Percentiles rank a stretch among this genome's conserved stretches.
Evolutionary conservation across 2,888 invertebrate species (phyloP).

Genomic region (Athalia circularis): DNA sequence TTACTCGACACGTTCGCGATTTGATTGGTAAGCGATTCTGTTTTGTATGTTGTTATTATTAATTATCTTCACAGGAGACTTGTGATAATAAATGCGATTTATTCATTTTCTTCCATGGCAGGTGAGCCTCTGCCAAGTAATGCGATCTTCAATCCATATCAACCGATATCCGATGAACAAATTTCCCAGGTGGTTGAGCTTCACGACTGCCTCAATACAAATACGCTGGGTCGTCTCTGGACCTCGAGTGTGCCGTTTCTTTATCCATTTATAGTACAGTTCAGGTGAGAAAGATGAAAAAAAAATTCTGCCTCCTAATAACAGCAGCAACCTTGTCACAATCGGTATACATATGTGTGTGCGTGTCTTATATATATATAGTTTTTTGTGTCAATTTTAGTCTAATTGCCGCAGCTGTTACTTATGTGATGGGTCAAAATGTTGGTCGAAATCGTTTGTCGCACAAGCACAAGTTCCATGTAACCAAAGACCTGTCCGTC

Average conservation of each 20-base stretch:
- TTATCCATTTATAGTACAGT: constrained; percentile 77
- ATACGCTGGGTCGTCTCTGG: constrained; percentile 77
- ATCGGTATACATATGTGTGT: too few species aligned
- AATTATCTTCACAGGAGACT: neutral
- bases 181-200: constrained; percentile 75
- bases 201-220: constrained; percentile 76
- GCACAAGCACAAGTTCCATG: constrained; percentile 67
- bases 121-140: constrained; percentile 48
- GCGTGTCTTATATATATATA: neutral
- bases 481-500: constrained; percentile 64
- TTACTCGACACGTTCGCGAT: constrained; percentile 68
- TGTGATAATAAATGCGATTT: neutral
- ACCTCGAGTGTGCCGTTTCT: constrained; percentile 77
- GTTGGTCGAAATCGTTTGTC: constrained; percentile 72
- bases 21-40: constrained; percentile 60
- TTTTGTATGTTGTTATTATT: neutral
- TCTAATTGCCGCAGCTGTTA: constrained; percentile 77
- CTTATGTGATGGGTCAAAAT: constrained; percentile 77
- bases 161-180: constrained; percentile 74
- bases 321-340: too few species aligned
- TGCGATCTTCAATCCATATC: constrained; percentile 60
- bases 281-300: constrained; percentile 69
- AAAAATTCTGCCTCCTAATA: too few species aligned
- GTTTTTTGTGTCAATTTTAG: constrained; percentile 62
- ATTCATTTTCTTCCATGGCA: constrained; percentile 22